Base-by-base conservation (phyloP, 2,113 vertebrate genomes). In the Oncorhynchus gorbuscha region DNA sequence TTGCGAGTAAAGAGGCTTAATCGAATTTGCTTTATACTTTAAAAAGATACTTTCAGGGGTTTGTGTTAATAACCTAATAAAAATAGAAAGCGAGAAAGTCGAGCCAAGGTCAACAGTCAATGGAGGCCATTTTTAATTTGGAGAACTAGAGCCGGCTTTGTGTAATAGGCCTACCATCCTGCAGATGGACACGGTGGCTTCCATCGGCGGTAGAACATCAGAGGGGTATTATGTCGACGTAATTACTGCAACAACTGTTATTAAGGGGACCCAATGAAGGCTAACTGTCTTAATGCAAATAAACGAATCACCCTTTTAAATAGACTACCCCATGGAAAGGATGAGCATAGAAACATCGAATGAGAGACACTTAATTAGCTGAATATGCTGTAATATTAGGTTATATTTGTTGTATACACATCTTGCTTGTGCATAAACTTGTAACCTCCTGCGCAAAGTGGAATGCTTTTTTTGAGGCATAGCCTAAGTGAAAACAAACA, bases 31-130 rank as follows among this genome's bases (percentile, higher is more conserved):
- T 92, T 92, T 89, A 91, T 84, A 90, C 90, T 93, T 94, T 92
- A 86, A 92, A 91, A 93, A 90, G 88, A 91, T 91, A 93, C 88
- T 88, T 89, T 86, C 89, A 82, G 83, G 81, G 87, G 88, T 90
- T 92, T 92, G 88, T 87, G 88, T 91, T 92, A 91, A 93, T 92
- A 93, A 93, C 90, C 88, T 91, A 93, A 93, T 93, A 91, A 91
- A 73, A 91, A 91, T 82, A 88, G 87, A 87, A 84, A 81, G 39
- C 83, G 86, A 83, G 90, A 91, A 92, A 92, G 83, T 79, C 8
- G 87, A 91, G 85, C 88, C 90, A 87, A 89, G 89, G 86, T 92
- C 91, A 92, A 87, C 82, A 89, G 80, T 81, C 85, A 83, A 90
- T 32, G 55, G 83, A 86, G 87, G 83, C 76, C 89, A 83, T 83